These are phyloP conservation scores for Cinara cedri DNA, from an alignment of 2,888 invertebrate genomes.

Conservation along the genomic window DNA sequence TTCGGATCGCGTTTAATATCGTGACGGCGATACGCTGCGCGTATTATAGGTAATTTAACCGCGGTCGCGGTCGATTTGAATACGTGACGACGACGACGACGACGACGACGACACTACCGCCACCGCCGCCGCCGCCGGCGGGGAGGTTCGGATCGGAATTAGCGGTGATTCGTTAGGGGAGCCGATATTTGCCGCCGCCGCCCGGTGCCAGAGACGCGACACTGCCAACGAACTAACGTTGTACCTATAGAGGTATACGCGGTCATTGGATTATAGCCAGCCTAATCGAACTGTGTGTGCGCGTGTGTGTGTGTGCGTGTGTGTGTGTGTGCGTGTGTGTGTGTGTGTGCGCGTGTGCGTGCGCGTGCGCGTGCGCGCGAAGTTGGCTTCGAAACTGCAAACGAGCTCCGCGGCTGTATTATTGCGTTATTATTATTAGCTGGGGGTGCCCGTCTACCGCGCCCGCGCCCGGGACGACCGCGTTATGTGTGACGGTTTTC, in stretches of 20 bases:
- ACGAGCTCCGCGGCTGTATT: no score
- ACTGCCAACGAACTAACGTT: constrained; percentile 45
- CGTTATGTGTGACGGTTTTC: background rate
- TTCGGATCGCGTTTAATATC: no score
- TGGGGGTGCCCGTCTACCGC: background rate
- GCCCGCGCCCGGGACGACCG: background rate
- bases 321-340: no score
- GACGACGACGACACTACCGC: background rate
- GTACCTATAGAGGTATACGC: no score
- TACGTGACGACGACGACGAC: background rate
- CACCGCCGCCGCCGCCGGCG: background rate
- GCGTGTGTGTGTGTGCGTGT: no score
- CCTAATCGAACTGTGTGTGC: constrained; percentile 41
- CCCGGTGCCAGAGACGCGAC: background rate
- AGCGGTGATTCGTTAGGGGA: background rate
- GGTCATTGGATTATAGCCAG: constrained; percentile 51
- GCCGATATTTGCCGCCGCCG: background rate
- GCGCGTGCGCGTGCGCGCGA: no score
- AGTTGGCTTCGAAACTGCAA: constrained; percentile 51
- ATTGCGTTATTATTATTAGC: no score
- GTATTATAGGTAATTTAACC: constrained; percentile 1
- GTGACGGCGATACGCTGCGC: no score
- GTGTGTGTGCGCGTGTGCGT: no score
- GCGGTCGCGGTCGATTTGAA: background rate
- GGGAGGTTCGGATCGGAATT: background rate